A percentile compares a stretch with the other conserved stretches of the same genome.
Evolutionary conservation across 92 coral and sea anemone genomes (phyloP).

Genomic region (Epizoanthus fatuus): DNA sequence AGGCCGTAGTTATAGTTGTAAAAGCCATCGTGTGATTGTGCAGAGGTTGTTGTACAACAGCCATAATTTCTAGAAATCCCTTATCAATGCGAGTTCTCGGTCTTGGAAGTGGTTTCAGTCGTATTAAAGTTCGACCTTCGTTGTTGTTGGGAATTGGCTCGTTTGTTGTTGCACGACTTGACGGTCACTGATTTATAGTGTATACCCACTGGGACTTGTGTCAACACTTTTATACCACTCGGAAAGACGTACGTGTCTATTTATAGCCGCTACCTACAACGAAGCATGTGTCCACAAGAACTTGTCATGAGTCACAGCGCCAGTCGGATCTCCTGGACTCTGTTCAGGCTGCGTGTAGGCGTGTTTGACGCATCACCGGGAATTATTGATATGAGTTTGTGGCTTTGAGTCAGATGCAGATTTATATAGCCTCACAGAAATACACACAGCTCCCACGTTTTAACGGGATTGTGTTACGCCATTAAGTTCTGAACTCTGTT

Average conservation of each 20-base stretch:
- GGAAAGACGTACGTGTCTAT: constrained; percentile 9
- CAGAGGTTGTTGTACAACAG: constrained; percentile 17
- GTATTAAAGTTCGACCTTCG: not conserved
- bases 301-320: constrained; percentile 32
- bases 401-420: constrained; percentile 31
- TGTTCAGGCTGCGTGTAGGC: constrained; percentile 1
- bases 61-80: constrained; percentile 1
- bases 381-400: constrained; percentile 10
- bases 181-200: constrained; percentile 19
- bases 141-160: not conserved
- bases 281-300: constrained; percentile 30
- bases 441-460: constrained; percentile 13
- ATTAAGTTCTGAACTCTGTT: not conserved
- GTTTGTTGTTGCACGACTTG: constrained; percentile 20
- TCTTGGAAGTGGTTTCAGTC: not conserved
- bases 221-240: constrained; percentile 13
- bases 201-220: not conserved
- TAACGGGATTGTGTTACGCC: constrained; percentile 18
- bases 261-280: constrained; percentile 40
- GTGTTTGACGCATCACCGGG: constrained; percentile 26
- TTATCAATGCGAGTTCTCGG: too few species aligned
- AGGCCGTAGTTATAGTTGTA: constrained; percentile 28
- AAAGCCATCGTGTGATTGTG: constrained; percentile 38
- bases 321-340: constrained; percentile 7
- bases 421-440: constrained; percentile 18